A percentile compares a stretch with the other conserved stretches of the same genome.
Conservation (phyloP, 2,797 vertebrate genomes). For the Neosilurus hyrtlii region DNA sequence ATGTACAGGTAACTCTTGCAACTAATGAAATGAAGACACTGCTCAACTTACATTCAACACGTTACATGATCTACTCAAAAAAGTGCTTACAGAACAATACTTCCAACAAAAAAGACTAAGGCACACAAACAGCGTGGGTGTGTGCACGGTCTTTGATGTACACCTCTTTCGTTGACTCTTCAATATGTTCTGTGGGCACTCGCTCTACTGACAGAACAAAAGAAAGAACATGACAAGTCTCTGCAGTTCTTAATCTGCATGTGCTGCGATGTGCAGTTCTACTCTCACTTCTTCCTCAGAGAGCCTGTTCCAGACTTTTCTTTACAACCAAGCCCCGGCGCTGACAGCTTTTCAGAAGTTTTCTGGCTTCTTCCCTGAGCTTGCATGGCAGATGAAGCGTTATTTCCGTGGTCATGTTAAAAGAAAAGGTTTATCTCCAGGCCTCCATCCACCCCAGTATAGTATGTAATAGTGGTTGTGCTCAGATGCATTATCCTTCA, state of each 20-base stretch:
- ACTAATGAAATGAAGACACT: not conserved
- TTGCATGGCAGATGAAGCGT: conserved; percentile 24
- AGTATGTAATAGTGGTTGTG: conserved; percentile 31
- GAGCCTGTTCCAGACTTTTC: conserved; percentile 18
- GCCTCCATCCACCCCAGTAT: conserved; percentile 23
- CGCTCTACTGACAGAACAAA: conserved; percentile 25
- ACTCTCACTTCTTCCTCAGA: conserved; percentile 32
- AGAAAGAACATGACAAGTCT: conserved; percentile 36
- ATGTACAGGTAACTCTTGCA: too few species aligned
- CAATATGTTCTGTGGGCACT: conserved; percentile 26
- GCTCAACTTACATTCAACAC: not conserved
- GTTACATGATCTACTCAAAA: conserved; percentile 8
- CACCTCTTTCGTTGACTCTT: conserved; percentile 19
- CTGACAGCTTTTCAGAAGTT: conserved; percentile 33
- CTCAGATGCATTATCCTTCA: conserved; percentile 30
- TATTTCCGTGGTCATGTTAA: conserved; percentile 12
- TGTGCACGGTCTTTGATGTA: conserved; percentile 31
- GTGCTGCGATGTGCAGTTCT: conserved; percentile 35
- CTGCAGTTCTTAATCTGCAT: conserved; percentile 27
- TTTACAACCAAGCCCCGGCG: not conserved
- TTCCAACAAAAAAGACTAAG: conserved; percentile 32
- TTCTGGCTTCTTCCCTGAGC: conserved; percentile 18
- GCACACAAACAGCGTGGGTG: conserved; percentile 27
- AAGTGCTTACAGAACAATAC: conserved; percentile 14
- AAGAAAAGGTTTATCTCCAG: conserved; percentile 31